A percentile compares a stretch with the other conserved stretches of the same genome.
Conservation (phyloP, 1,140 invertebrate genomes). For the Drosophila malerkotliana region DNA sequence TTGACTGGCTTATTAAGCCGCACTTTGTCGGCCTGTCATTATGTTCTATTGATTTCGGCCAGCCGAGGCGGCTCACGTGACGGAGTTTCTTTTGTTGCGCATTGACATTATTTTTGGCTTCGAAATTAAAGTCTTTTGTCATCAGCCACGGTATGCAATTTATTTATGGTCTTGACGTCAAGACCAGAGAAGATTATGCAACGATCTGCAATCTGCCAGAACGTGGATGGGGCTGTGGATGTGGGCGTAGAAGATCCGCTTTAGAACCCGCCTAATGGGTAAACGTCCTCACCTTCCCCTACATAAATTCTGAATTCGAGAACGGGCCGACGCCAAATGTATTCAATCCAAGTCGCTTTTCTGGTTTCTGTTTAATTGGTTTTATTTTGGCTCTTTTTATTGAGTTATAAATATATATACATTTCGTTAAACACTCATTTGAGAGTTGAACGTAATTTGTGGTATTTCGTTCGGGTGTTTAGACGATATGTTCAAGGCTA, state of each 20-base stretch:
- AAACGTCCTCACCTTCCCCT: conserved; percentile 53
- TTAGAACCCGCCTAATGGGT: conserved; percentile 54
- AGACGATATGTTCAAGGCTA: conserved; percentile 48
- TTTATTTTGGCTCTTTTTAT: conserved; percentile 33
- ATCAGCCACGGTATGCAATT: conserved; percentile 32
- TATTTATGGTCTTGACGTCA: conserved; percentile 49
- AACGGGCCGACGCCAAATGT: conserved; percentile 3
- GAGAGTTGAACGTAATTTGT: conserved; percentile 45
- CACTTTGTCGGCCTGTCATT: conserved; percentile 39
- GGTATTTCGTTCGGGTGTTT: conserved; percentile 26
- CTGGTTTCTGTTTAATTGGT: conserved; percentile 61
- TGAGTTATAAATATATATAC: conserved; percentile 19
- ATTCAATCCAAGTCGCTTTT: conserved; percentile 30
- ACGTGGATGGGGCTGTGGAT: conserved; percentile 10
- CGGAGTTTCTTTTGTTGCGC: conserved; percentile 58
- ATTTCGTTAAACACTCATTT: conserved; percentile 29
- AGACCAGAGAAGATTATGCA: conserved; percentile 62
- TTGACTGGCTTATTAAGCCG: conserved; percentile 41
- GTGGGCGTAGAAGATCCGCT: conserved; percentile 69
- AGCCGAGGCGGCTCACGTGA: conserved; percentile 52
- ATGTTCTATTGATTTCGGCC: conserved; percentile 39
- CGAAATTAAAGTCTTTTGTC: conserved; percentile 43
- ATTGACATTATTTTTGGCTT: conserved; percentile 64
- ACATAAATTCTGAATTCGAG: conserved; percentile 42
- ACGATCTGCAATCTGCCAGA: conserved; percentile 39